These are phyloP conservation scores for Lepus oiostolus DNA, from an alignment of 2,797 vertebrate genomes.

Conservation along the genomic window DNA sequence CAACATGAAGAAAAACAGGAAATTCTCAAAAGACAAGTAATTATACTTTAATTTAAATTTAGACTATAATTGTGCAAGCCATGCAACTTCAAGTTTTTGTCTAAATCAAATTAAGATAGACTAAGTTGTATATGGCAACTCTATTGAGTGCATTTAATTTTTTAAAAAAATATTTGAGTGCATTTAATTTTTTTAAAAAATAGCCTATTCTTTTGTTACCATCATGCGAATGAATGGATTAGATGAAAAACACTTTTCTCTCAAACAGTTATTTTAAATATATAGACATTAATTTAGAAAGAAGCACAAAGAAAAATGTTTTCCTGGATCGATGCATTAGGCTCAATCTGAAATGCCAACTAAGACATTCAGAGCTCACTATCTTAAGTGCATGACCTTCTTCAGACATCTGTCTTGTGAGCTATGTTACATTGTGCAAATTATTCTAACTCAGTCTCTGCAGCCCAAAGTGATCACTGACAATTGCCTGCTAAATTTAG, in stretches of 20 bases:
- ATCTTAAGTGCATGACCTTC: slow-evolving; percentile 10
- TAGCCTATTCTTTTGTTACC: slow-evolving; percentile 35
- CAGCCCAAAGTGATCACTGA: slow-evolving; percentile 19
- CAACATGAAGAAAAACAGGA: background rate
- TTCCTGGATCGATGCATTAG: slow-evolving; percentile 28
- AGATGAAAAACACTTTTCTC: slow-evolving; percentile 28
- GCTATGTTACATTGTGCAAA: slow-evolving; percentile 30
- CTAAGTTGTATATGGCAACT: background rate
- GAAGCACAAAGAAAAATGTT: slow-evolving; percentile 40
- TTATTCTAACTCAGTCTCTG: slow-evolving; percentile 48
- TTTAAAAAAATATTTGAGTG: background rate
- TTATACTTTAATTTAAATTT: slow-evolving; percentile 44
- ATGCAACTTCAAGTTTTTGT: slow-evolving; percentile 45
- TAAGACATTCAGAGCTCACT: slow-evolving; percentile 9
- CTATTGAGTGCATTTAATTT: background rate
- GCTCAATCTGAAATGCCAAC: slow-evolving; percentile 16
- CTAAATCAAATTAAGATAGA: slow-evolving; percentile 58
- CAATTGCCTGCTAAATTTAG: slow-evolving; percentile 49
- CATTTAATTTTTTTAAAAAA: background rate
- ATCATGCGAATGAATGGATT: slow-evolving; percentile 4
- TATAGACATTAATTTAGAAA: slow-evolving; percentile 45
- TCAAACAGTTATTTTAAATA: slow-evolving; percentile 40
- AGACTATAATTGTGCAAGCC: slow-evolving; percentile 4
- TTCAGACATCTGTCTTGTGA: slow-evolving; percentile 35
- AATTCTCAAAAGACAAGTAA: slow-evolving; percentile 61